Percentiles rank a stretch among this genome's conserved stretches.
These are phyloP conservation scores for Lasioglossum figueresi DNA, from an alignment of 2,888 invertebrate genomes.

Conservation along the genomic window DNA sequence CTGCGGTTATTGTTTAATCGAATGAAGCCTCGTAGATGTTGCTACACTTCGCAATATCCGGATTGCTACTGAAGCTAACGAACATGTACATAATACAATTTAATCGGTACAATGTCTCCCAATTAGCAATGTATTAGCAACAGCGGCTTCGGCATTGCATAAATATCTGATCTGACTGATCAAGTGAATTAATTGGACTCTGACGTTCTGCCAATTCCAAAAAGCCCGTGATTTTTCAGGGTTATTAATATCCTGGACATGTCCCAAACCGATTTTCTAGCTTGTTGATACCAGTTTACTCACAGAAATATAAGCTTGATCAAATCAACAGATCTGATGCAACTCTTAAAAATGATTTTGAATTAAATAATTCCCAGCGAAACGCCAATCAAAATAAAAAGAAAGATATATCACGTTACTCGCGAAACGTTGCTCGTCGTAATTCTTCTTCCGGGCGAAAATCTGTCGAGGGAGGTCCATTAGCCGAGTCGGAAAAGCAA, in stretches of 20 bases:
- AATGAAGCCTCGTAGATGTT: background rate
- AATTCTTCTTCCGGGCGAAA: background rate
- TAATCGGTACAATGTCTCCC: background rate
- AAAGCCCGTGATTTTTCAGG: background rate
- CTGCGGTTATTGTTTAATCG: background rate
- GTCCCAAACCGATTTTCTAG: background rate
- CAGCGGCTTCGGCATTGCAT: background rate
- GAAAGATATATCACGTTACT: background rate
- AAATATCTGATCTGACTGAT: background rate
- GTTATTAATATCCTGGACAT: conserved; percentile 22
- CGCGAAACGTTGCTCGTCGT: background rate
- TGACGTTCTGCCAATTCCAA: conserved; percentile 12
- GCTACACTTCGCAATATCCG: background rate
- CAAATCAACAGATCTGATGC: background rate
- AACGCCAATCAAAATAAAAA: background rate
- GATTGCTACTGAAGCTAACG: no score
- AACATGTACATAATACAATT: background rate
- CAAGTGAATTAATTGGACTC: background rate
- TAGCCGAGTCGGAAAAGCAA: background rate
- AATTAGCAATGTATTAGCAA: background rate
- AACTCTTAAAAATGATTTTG: background rate
- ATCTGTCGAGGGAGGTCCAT: background rate
- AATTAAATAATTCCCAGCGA: background rate
- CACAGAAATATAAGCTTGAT: background rate
- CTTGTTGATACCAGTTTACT: background rate